phyloP scores from a whole-genome alignment of 2,113 vertebrate species.

The Tenebrosternarchus preto region DNA sequence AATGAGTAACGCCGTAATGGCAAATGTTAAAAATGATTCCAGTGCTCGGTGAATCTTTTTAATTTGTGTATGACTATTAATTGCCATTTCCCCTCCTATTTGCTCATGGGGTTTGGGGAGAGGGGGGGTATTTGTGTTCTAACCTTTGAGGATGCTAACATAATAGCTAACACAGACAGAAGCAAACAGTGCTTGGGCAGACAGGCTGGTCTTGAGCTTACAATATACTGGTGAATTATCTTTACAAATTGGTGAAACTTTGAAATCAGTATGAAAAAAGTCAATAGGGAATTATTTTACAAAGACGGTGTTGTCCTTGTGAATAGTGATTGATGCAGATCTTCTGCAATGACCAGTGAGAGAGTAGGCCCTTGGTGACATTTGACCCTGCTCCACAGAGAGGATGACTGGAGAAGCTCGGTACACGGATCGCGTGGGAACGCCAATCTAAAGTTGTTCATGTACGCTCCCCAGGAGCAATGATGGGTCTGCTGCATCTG shows the following conservation, averaged over 20 bases:
- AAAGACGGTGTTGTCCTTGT: neutral
- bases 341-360: neutral
- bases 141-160: neutral
- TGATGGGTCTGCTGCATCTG: neutral
- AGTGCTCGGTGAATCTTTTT: conserved; percentile 31
- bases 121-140: neutral
- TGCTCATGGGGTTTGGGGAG: neutral
- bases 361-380: conserved; percentile 12
- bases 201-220: neutral
- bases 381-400: conserved; percentile 19
- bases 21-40: conserved; percentile 46
- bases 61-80: conserved; percentile 38
- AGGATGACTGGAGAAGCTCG: neutral
- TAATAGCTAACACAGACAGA: neutral
- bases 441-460: neutral
- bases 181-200: neutral
- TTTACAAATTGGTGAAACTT: neutral
- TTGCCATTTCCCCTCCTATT: conserved; percentile 19
- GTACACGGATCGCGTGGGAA: neutral
- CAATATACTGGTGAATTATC: neutral
- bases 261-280: neutral
- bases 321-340: neutral
- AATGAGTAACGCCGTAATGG: conserved; percentile 38
- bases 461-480: neutral
- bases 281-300: neutral